Base-by-base conservation (phyloP, 2,113 vertebrate species). In the Channa maculata region DNA sequence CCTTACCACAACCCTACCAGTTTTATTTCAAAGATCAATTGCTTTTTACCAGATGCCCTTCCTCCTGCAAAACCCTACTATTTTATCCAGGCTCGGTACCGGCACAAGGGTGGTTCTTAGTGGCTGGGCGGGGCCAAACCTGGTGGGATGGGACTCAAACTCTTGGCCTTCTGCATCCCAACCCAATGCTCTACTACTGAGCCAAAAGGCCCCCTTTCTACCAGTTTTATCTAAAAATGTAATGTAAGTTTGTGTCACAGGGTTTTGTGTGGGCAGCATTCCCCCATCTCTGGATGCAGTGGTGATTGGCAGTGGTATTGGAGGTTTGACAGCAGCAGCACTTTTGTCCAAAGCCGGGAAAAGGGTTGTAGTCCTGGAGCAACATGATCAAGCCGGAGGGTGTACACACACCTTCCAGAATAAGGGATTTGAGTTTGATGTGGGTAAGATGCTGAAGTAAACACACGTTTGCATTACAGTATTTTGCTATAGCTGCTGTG, bases 391-490 rank as follows among this genome's bases (percentile, higher is more conserved):
- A 86, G 95, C 94, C 0, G 95, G 95, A 0, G 96, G 95, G 3
- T 95, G 95, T 84, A 95, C 94, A 59, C 96, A 96, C 91, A 95
- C 94, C 37, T 96, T 95, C 61, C 54, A 92, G 59, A 93, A 95
- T 48, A 92, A 83, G 2, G 95, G 94, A 51, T 87, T 86, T 14
- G 95, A 96, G 90, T 96, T 96, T 59, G 96, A 96, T 3, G 94
- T 95, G 10, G 96, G 95, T 96, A 88, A 92, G 95, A 75, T 6
- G 54, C 13, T 14, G 13, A 52, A 9, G 60, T 0, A 14, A 6
- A 12, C 8, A 41, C 8, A 65, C 41, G 3, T 41, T 5, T 5
- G 6, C 6, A 4, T 5, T 41, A 41, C 6, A 41, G 39, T 41
- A 41, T 41, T 41, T 36, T 5, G 1, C 11, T 54, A 8, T 15